These are phyloP conservation scores for Drosophila formosana DNA, from an alignment of 2,888 invertebrate genomes.

Conservation along the genomic window DNA sequence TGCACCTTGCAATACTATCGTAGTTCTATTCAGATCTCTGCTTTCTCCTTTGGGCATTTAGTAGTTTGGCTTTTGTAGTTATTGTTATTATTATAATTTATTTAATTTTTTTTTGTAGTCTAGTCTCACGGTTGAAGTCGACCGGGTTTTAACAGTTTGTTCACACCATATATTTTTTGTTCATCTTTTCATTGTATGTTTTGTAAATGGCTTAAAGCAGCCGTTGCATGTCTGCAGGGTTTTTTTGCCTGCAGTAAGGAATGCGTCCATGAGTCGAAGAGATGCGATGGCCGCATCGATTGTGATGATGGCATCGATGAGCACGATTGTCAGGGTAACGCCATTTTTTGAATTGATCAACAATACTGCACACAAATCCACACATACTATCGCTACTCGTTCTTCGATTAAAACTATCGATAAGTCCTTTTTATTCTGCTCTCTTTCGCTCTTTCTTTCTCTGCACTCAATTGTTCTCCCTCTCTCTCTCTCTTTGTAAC, in stretches of 20 bases:
- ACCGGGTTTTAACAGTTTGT: not conserved
- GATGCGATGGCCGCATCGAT: constrained; percentile 87
- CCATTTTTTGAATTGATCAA: constrained; percentile 7
- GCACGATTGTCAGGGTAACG: constrained; percentile 82
- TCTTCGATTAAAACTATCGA: not conserved
- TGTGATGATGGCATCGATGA: constrained; percentile 87
- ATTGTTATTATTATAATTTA: not conserved
- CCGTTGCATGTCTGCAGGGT: constrained; percentile 42
- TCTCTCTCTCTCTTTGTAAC: not conserved
- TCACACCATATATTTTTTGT: not conserved
- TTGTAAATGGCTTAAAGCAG: constrained; percentile 31
- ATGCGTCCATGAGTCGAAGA: constrained; percentile 85
- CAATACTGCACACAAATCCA: not conserved
- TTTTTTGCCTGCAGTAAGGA: constrained; percentile 83
- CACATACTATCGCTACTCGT: constrained; percentile 8
- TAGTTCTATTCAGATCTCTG: not conserved
- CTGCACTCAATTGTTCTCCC: too few relatives aligned
- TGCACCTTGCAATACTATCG: not conserved
- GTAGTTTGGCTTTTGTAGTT: constrained; percentile 6
- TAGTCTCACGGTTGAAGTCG: not conserved
- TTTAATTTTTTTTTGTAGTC: constrained; percentile 14
- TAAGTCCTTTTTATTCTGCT: not conserved
- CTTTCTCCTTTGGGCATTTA: constrained; percentile 3
- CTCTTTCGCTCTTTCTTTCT: not conserved
- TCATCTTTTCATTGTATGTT: constrained; percentile 25